These are phyloP conservation scores for Acromyrmex heyeri DNA, from an alignment of 1,140 invertebrate species.

Conservation along the genomic window DNA sequence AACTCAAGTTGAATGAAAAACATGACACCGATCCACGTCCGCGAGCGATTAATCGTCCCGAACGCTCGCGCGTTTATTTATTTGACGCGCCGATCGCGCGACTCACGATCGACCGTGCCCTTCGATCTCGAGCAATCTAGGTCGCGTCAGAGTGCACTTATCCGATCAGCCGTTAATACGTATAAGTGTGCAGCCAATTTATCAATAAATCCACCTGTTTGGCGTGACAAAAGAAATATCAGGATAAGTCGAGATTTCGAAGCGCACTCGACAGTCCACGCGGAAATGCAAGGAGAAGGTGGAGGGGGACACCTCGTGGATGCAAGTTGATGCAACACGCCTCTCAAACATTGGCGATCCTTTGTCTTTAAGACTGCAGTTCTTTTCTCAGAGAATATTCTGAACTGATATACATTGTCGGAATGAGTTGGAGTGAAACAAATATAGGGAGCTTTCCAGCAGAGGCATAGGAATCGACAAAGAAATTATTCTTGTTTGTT, in stretches of 20 bases:
- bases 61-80: neutral
- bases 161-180: constrained; percentile 32
- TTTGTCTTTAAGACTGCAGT: too few species aligned
- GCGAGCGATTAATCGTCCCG: neutral
- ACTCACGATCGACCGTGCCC: constrained; percentile 37
- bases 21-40: neutral
- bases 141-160: constrained; percentile 30
- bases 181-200: constrained; percentile 25
- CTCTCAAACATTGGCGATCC: neutral
- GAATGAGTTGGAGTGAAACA: too few species aligned
- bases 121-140: constrained; percentile 48
- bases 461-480: too few species aligned
- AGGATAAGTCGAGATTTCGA: neutral
- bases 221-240: neutral
- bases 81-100: constrained; percentile 2
- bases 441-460: too few species aligned
- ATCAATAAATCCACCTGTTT: constrained; percentile 52
- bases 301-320: neutral
- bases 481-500: too few species aligned
- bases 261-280: too few species aligned
- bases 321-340: neutral
- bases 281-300: too few species aligned
- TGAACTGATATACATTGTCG: too few species aligned
- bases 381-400: too few species aligned
- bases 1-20: neutral